Evolutionary conservation across 2,888 invertebrate species (phyloP), one percentile per base, ranked within the genome.

Genomic region (Encarsia formosa): DNA sequence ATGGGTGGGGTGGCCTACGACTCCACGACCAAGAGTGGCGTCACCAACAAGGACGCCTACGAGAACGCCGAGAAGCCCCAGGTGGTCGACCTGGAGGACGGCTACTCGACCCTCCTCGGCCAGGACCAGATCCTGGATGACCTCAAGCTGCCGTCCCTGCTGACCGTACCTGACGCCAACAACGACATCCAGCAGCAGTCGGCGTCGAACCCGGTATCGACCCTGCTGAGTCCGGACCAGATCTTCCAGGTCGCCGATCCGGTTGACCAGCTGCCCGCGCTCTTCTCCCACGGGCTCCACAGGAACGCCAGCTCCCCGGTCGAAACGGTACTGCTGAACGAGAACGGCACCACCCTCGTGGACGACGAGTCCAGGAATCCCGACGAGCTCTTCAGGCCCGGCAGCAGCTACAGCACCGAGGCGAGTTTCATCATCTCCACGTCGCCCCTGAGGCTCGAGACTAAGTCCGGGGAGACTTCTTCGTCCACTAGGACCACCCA

Each of bases 301-400:
- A 68, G 59, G 38, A 67, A 71, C 51, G 62, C 67, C 42, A 65
- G 15, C n/a, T 15, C 5, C n/a, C 61, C 52, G 23, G 32, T 60
- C 2, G 77, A 78, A 23, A 78, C 77, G 8, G 70, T 77, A 48
- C 62, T 78, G 5, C 54, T 77, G 5, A 73, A 76, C 56, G 70
- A 70, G 54, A 76, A 77, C 49, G 77, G 77, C 1, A 71, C 73
- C 2, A 60, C 64, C 2, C 66, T 11, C 6, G n/a, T 34, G n/a
- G 15, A 76, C 8, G 62, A 73, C 29, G 74, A 76, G 53, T 62
- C 66, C 4, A 59, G 74, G 41, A 70, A 73, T 59, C 76, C 76
- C 2, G 76, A 76, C 40, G 75, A 76, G 39, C 56, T 74, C 5
- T 73, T 73, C 38, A 65, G 63, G 26, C 71, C 73, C 1, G 5